Percentiles rank a stretch among this genome's conserved stretches.
phyloP scores from a whole-genome alignment of 2,888 invertebrate species.

The Lutraria lutraria region DNA sequence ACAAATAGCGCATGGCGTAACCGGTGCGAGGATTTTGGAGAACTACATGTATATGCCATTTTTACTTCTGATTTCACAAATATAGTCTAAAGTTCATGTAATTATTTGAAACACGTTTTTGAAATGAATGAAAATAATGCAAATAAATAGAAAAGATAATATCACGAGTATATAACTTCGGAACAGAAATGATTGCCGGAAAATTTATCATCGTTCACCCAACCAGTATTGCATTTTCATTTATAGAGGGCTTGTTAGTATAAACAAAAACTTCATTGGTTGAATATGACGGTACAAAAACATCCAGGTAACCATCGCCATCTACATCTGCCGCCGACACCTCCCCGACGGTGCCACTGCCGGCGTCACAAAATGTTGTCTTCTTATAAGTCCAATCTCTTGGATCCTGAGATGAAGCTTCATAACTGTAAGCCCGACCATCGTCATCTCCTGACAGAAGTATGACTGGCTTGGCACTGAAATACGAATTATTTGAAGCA shows the following conservation, averaged over 20 bases:
- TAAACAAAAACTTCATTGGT: conserved; percentile 75
- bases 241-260: conserved; percentile 57
- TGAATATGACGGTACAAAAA: conserved; percentile 79
- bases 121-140: no score
- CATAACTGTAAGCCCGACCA: conserved; percentile 76
- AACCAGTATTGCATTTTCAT: not conserved
- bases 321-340: conserved; percentile 77
- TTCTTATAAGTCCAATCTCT: conserved; percentile 76
- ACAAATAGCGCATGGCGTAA: no score
- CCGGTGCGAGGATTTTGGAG: no score
- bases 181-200: no score
- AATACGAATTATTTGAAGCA: not conserved
- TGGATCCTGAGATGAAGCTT: conserved; percentile 64
- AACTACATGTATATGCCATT: no score
- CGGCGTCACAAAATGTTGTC: conserved; percentile 72
- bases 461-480: conserved; percentile 73
- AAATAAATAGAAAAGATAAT: no score
- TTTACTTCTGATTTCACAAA: no score
- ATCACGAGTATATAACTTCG: no score
- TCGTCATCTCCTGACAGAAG: conserved; percentile 83
- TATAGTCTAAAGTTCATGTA: no score
- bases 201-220: not conserved
- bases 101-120: no score
- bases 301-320: conserved; percentile 77
- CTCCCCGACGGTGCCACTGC: conserved; percentile 78